These are phyloP conservation scores for Homarus gammarus DNA, from an alignment of 2,888 invertebrate species.

Conservation along the genomic window DNA sequence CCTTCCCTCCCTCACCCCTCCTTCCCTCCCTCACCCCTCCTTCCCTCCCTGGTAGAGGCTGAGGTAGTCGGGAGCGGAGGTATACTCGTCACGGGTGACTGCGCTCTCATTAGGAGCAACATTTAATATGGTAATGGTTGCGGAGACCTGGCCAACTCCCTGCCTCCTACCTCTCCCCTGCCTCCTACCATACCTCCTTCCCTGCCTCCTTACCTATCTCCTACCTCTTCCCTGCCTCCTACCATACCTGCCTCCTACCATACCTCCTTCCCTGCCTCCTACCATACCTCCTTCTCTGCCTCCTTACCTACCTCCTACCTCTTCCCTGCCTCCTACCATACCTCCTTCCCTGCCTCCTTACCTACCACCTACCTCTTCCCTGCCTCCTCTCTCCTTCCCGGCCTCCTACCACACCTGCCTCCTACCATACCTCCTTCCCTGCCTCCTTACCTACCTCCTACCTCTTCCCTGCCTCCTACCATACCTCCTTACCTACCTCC, in stretches of 20 bases:
- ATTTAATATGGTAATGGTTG: conserved; percentile 51
- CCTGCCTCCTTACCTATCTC: not conserved
- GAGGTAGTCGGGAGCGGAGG: not conserved
- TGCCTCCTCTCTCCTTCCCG: too few species aligned
- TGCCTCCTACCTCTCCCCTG: not conserved
- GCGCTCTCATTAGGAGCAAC: conserved; percentile 49
- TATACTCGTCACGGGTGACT: conserved; percentile 27
- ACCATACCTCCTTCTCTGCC: not conserved
- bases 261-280: not conserved
- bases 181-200: not conserved
- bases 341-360: too few species aligned
- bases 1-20: not conserved
- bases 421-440: too few species aligned
- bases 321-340: too few species aligned
- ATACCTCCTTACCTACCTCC: too few species aligned
- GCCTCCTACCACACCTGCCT: too few species aligned
- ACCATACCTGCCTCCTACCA: not conserved
- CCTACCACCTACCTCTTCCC: too few species aligned
- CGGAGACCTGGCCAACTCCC: not conserved
- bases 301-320: not conserved
- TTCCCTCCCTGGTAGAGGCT: not conserved
- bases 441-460: too few species aligned
- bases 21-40: not conserved
- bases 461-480: too few species aligned
- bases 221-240: not conserved